Base-by-base conservation (phyloP, 30 jellyfish, hydroid and myxozoan genomes). In the Morbakka virulenta region DNA sequence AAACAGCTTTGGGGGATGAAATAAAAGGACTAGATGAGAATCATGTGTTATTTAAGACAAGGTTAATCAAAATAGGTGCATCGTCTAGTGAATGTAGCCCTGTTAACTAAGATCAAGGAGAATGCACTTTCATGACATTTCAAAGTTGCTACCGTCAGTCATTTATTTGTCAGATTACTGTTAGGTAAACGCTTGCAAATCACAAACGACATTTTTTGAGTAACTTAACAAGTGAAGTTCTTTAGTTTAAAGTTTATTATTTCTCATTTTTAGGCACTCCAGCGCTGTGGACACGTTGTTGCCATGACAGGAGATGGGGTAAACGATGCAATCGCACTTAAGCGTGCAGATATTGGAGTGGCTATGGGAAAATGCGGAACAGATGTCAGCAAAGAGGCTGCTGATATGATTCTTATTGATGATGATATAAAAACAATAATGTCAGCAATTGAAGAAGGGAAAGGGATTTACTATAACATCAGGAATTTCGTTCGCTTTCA, bases 301-400 rank as follows among this genome's bases (percentile, higher is more conserved):
- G 98, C 96, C 2, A 91, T 91, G 98, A 91, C 98, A 34, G 98
- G 98, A 17, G 98, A 91, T 73, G 98, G 98, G 12, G 98, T 91
- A 2, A 91, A 91, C 49, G 98, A 91, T 34, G 98, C 98, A 0
- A 89, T 91, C 22, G 98, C 98, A 12, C 57, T 91, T 52, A 91
- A 85, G 62, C 67, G 96, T 61, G 96, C 98, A 1, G 96, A 91
- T 63, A 86, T 91, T 30, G 98, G 98, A 12, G 72, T 84, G 35
- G 96, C 98, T 52, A 91, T 91, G 98, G 98, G 98, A 36, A 91
- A 84, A 67, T 64, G 85, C 35, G 98, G 98, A 26, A 91, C 98
- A 17, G 98, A 91, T 74, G 98, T 86, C 74, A 66, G 96, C 80
- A 91, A 91, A 67, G 98, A 91, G 50, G 98, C 98, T n/a, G 98